Base-by-base conservation (phyloP, 1,140 invertebrate species). In the Holotrichia oblita region DNA sequence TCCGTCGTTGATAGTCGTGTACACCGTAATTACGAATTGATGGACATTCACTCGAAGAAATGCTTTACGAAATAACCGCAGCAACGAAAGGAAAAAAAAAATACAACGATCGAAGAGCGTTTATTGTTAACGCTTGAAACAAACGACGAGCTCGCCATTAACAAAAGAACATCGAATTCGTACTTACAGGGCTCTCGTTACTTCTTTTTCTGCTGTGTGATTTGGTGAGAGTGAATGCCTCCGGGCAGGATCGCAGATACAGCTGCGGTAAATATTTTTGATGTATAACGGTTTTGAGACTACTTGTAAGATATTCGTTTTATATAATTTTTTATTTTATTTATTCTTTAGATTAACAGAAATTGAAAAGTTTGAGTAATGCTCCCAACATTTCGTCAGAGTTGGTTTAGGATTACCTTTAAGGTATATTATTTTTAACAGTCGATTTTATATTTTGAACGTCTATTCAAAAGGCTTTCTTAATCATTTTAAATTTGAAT, bases 41-140 rank as follows among this genome's bases (percentile, higher is more conserved):
- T 64, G 61, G 61, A 22, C 61, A 27, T 64, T 64, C 61, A 64
- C 61, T 64, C 24, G 24, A 64, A 64, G 61, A 64, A n/a, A 64
- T 64, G 61, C 2, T 64, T 64, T 24, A 64, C 61, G 22, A 64
- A 64, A 64, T 20, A 22, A 64, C 61, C 17, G 61, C 6, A 64
- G 6, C 61, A 22, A 64, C 44, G 44, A 64, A 22, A 64, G 22
- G 22, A 64, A 64, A 64, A 22, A n/a, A n/a, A 9, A 12, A 20
- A 64, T 17, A 8, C 9, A 4, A 64, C 20, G 24, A 64, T 22
- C 24, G 24, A 20, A 27, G 20, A 20, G 20, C 61, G 61, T 2
- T 17, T 64, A 22, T 64, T 27, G 59, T 64, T 10, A 10, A 3
- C 17, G 59, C 9, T 14, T 20, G 24, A 64, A 64, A 27, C 24